Evolutionary conservation across 2,797 vertebrate genomes (phyloP).

Genomic region (Paedocypris micromegethes): DNA sequence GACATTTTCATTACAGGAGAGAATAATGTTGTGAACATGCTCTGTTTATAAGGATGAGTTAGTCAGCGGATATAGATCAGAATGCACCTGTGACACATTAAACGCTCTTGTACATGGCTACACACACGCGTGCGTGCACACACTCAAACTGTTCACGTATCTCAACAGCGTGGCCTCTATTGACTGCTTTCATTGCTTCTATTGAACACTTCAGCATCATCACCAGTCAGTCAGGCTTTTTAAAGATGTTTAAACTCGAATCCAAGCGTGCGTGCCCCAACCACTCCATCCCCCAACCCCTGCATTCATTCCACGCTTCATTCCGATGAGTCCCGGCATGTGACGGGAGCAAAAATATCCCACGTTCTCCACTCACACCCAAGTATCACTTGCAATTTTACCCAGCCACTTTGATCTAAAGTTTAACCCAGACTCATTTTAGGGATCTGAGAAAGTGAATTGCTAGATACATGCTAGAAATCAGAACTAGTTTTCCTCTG

Average conservation of each 20-base stretch:
- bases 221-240: constrained; percentile 6
- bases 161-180: constrained; percentile 6
- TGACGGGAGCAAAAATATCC: constrained; percentile 59
- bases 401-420: background rate
- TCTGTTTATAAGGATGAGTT: background rate
- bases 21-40: too few relatives aligned
- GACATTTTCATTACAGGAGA: too few relatives aligned
- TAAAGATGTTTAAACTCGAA: constrained; percentile 6
- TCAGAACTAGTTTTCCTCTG: too few relatives aligned
- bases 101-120: background rate
- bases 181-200: constrained; percentile 2
- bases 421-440: background rate
- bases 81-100: constrained; percentile 37
- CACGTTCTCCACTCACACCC: constrained; percentile 48
- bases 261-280: constrained; percentile 1
- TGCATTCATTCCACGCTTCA: constrained; percentile 28
- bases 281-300: constrained; percentile 15
- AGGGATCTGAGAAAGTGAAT: background rate
- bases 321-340: constrained; percentile 38
- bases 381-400: constrained; percentile 49
- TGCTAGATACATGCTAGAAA: background rate
- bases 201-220: constrained; percentile 12
- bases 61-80: constrained; percentile 18
- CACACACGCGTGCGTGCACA: too few relatives aligned
- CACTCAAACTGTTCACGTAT: background rate